Percentiles rank a stretch among this genome's conserved stretches.
These are phyloP conservation scores for Ascidia mentula DNA, from an alignment of 23 tunicate species.

Conservation along the genomic window DNA sequence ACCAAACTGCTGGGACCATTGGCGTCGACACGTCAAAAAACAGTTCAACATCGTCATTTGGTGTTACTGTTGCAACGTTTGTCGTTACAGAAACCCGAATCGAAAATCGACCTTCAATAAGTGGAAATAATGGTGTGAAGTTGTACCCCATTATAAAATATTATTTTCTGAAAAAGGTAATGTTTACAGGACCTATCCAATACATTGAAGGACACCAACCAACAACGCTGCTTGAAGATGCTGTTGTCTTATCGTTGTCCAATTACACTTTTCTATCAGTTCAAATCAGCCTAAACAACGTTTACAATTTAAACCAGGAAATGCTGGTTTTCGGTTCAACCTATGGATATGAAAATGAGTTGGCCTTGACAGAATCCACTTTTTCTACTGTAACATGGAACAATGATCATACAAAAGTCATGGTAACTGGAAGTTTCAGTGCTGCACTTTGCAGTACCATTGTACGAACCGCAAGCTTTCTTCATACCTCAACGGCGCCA, in stretches of 20 bases:
- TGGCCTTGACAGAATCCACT: neutral
- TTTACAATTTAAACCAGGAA: conserved; percentile 2
- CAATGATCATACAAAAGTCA: neutral
- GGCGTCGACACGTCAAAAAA: conserved; percentile 1
- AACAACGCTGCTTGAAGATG: neutral
- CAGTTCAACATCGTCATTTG: neutral
- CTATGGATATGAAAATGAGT: neutral
- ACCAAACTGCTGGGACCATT: neutral
- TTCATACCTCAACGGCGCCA: conserved; percentile 27
- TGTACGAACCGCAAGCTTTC: conserved; percentile 12
- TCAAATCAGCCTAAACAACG: neutral
- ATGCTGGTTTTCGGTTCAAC: conserved; percentile 16
- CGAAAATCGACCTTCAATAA: neutral
- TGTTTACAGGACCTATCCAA: neutral
- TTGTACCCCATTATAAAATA: neutral
- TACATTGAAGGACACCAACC: conserved; percentile 18
- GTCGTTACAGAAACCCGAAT: neutral
- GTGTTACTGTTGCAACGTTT: neutral
- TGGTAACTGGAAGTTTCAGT: conserved; percentile 7
- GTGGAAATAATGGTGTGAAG: conserved; percentile 24
- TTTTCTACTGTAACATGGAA: conserved; percentile 12
- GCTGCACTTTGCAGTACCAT: neutral
- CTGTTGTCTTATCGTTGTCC: neutral
- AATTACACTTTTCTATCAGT: neutral
- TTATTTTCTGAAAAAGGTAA: neutral